phyloP scores from a whole-genome alignment of 2,113 vertebrate genomes.

The Bos taurus region DNA sequence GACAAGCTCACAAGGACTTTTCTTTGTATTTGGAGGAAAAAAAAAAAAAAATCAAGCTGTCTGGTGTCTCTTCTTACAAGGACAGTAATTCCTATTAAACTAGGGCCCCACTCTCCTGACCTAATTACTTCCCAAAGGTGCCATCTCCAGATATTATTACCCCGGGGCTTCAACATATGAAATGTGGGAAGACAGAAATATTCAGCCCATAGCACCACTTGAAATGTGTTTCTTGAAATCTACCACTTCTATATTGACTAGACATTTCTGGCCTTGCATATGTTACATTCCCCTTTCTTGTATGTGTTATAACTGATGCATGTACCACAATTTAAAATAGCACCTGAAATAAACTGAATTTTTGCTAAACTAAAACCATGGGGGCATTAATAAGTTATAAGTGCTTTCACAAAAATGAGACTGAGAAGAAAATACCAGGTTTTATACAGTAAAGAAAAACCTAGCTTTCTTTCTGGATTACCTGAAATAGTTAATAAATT shows the following conservation, averaged over 20 bases:
- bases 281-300: background rate
- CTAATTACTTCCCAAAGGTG: background rate
- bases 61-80: background rate
- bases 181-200: background rate
- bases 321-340: background rate
- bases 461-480: background rate
- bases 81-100: background rate
- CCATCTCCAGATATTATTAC: background rate
- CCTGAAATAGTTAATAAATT: background rate
- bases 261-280: background rate
- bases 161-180: background rate
- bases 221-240: background rate
- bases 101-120: background rate
- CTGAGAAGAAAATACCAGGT: background rate
- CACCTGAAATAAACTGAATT: background rate
- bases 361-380: constrained; percentile 15
- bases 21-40: background rate
- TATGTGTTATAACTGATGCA: background rate
- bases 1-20: background rate
- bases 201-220: background rate
- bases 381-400: background rate
- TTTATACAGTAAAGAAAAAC: background rate
- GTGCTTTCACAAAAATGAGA: background rate
- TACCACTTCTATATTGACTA: background rate
- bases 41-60: background rate